Evolutionary conservation across 2,888 invertebrate genomes (phyloP), one percentile per base, ranked within the genome.

Genomic region (Eustalomyia histrio): DNA sequence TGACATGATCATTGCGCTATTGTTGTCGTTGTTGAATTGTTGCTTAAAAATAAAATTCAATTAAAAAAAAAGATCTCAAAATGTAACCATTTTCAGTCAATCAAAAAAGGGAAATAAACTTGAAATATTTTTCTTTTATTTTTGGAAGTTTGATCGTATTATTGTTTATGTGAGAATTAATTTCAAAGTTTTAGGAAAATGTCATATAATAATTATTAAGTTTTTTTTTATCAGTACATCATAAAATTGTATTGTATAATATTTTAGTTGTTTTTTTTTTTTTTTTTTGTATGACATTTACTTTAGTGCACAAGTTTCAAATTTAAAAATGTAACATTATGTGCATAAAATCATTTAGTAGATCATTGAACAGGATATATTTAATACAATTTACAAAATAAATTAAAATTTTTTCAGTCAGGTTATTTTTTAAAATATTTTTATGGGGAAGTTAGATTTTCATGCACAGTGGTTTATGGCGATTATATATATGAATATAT

Each of bases 71-170:
- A 29, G 7, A 39, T 39, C 12, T 39, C 10, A 39, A 39, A 39
- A 39, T 39, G 65, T 65, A 67, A 55, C 72, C 72, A 58, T 69
- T 65, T 65, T 65, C 39, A 72, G 47, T 61, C 55, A 78, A 78
- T 67, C 53, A 65, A 67, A 39, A 12, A 55, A 21, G 24, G 55
- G 55, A 55, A 55, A 55, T 55, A 55, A 55, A 55, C 55, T 55
- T 55, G 55, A 55, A 55, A 14, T 29, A 24, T 53, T 18, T 18
- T 18, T 21, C 17, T 55, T 21, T 55, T 5, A 17, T 12, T 39
- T 3, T 52, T 55, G 12, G 21, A 3, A 5, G 14, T 53, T 53
- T 53, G n/a, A n/a, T n/a, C n/a, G n/a, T 24, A 18, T 21, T 55
- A 21, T 55, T 55, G 21, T 14, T 14, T 63, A 6, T 43, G 33